Evolutionary conservation across 1,140 invertebrate genomes (phyloP), one percentile per base, ranked within the genome.

Genomic region (Chlorops oryzae): DNA sequence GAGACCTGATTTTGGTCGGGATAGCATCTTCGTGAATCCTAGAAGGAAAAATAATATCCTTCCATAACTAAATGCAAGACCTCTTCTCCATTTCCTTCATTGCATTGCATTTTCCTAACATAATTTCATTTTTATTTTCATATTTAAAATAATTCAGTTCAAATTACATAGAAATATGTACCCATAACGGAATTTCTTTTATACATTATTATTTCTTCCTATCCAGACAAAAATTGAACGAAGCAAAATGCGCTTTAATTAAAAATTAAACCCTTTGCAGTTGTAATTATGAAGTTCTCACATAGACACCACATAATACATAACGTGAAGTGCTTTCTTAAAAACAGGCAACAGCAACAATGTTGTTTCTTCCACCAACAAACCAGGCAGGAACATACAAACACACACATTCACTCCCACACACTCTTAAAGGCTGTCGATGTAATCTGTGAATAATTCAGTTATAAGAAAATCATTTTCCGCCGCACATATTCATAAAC

Each of bases 391-490:
- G 6, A 9, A 32, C n/a, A 32, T 32, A 32, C n/a, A 9, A 9
- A 32, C 6, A n/a, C 6, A 32, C 27, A 9, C 27, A 32, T 32
- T 6, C n/a, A 9, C 27, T 13, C 6, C 27, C 27, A 9, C 27
- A 6, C n/a, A 13, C 42, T 15, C 27, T 45, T 45, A 25, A 18
- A 45, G 27, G 24, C 20, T 22, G 7, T 37, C 18, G 15, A 23
- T 56, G 60, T 66, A 64, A 61, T 64, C 56, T 56, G 61, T 65
- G 55, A 62, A 68, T 65, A 69, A 65, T 65, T 65, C 55, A 61
- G 64, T 68, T 68, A 68, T 61, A 67, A 65, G 64, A 67, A 67
- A 63, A 64, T 66, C 56, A 65, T 66, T 63, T 66, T 66, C 59
- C 54, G 45, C 56, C 40, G 40, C 35, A 49, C 47, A 40, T 40